These are phyloP conservation scores for Camarhynchus parvulus DNA, from an alignment of 2,113 vertebrate genomes.

Conservation along the genomic window DNA sequence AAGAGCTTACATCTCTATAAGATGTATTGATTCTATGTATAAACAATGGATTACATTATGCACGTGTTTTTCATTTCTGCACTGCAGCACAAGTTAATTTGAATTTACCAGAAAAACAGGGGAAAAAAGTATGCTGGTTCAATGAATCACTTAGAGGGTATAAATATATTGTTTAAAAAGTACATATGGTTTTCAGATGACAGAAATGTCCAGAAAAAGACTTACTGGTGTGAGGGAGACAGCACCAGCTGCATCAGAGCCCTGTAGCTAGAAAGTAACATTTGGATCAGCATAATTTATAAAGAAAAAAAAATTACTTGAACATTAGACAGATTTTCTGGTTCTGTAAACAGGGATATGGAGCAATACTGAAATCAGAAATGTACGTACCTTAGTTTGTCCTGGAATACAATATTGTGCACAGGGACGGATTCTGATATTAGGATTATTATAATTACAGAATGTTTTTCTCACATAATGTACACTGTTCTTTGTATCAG, in stretches of 20 bases:
- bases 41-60: background rate
- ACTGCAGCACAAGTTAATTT: background rate
- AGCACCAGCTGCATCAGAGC: slow-evolving; percentile 8
- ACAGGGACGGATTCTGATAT: background rate
- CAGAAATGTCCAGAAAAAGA: background rate
- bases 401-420: background rate
- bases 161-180: background rate
- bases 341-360: background rate
- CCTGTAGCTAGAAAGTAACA: background rate
- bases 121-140: background rate
- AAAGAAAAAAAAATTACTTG: background rate
- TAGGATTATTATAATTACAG: background rate
- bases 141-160: background rate
- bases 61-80: background rate
- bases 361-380: background rate
- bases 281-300: background rate
- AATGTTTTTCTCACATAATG: background rate
- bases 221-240: background rate
- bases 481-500: background rate
- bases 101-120: background rate
- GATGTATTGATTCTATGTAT: background rate
- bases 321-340: background rate
- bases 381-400: background rate
- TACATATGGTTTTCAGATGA: background rate
- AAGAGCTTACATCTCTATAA: background rate